A percentile compares a stretch with the other conserved stretches of the same genome.
Evolutionary conservation across 2,797 vertebrate species (phyloP).

Genomic region (Siniperca scherzeri): DNA sequence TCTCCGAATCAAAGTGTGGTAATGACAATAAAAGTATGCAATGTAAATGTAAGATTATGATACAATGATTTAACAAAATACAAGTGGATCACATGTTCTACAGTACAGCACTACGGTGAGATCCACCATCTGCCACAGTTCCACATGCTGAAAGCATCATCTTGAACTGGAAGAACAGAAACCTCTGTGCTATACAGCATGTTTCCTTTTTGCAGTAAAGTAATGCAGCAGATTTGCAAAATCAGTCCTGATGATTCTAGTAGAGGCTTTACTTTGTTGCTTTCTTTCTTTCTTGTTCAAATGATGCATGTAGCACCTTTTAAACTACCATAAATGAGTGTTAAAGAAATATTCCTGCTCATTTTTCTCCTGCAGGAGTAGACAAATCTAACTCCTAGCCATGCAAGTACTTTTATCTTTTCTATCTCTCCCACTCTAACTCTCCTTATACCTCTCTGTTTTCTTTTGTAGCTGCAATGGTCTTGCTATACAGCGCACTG

Average conservation of each 20-base stretch:
- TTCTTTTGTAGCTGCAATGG: constrained; percentile 9
- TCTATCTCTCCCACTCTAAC: neutral
- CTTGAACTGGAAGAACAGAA: constrained; percentile 40
- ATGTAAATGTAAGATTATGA: constrained; percentile 38
- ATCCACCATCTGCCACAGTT: constrained; percentile 57
- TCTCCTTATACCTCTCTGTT: neutral
- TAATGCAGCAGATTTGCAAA: constrained; percentile 22
- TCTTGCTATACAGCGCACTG: constrained; percentile 1
- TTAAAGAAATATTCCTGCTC: constrained; percentile 25
- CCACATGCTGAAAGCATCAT: constrained; percentile 44
- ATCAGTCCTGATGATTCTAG: constrained; percentile 20
- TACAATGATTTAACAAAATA: constrained; percentile 50
- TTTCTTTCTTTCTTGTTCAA: constrained; percentile 9
- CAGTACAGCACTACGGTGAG: constrained; percentile 25
- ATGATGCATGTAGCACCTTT: constrained; percentile 31
- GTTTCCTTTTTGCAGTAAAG: constrained; percentile 19
- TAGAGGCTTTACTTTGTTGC: neutral
- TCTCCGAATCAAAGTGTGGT: constrained; percentile 43
- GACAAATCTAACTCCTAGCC: constrained; percentile 19
- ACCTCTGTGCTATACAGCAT: constrained; percentile 36
- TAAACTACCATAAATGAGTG: constrained; percentile 35
- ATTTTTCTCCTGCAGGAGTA: constrained; percentile 29
- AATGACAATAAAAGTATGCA: constrained; percentile 37
- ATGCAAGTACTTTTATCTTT: constrained; percentile 26
- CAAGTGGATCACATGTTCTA: constrained; percentile 55